Base-by-base conservation (phyloP, 2,797 vertebrate genomes). In the Furcifer pardalis region DNA sequence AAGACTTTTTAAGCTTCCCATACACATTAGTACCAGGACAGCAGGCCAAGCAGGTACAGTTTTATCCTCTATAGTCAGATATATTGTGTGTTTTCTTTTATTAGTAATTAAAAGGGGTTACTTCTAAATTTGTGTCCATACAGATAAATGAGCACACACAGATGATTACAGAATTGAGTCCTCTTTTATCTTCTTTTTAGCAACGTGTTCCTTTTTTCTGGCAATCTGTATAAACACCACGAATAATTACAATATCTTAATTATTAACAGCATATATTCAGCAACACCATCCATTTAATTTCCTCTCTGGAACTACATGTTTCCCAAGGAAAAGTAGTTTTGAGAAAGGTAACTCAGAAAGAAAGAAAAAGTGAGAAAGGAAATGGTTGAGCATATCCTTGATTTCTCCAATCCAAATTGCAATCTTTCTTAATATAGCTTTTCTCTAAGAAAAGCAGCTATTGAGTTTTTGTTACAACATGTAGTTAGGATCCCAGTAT, bases 221-320 rank as follows among this genome's bases (percentile, higher is more conserved):
- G 17, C 13, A 23, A 75, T 21, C 7, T 52, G 19, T 2, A 5
- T 23, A 32, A 7, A 19, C 4, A 21, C 1, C 19, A 17, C 3
- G 32, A 23, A 15, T 8, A 49, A 59, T 40, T 89, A 81, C 84
- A 87, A 83, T 81, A 73, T 85, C 75, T 52, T 66, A 30, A 4
- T 76, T 72, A 84, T 59, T 21, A 49, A 68, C 0, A 40, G 82
- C 73, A 80, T 32, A n/a, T n/a, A 35, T 66, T 37, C 40, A 71
- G 13, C 37, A 44, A 5, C 35, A 40, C 32, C 0, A 0, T 3
- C 66, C 35, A 27, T 83, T 84, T 17, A 8, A 3, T 17, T 19
- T 1, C 1, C 2, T 73, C 35, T 52, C 9, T 6, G 30, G 19
- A 42, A 65, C 3, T 37, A 80, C 44, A 7, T 42, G 65, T 17